Percentiles rank a stretch among this genome's conserved stretches.
These are phyloP conservation scores for Copsychus sechellarum DNA, from an alignment of 2,113 vertebrate species.

Conservation along the genomic window DNA sequence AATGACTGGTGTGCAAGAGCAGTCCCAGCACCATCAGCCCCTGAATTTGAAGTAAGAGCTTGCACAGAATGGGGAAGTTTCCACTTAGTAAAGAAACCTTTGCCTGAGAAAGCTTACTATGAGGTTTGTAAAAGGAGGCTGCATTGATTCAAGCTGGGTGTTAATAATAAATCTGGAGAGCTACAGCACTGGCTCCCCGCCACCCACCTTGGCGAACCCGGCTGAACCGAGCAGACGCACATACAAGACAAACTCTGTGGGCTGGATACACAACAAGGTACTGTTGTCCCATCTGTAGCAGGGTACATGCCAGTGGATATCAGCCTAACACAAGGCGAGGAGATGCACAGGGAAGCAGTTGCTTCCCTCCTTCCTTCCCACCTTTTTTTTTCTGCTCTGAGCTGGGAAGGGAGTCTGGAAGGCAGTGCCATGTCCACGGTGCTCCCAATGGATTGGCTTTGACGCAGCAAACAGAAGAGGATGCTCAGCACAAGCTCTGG, in stretches of 20 bases:
- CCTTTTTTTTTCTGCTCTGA: background rate
- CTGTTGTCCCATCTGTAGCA: conserved; percentile 54
- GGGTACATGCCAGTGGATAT: conserved; percentile 36
- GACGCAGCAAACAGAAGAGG: background rate
- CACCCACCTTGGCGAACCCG: conserved; percentile 10
- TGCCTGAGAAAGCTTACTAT: background rate
- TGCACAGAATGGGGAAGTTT: background rate
- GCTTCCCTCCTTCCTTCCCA: background rate
- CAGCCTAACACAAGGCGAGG: background rate
- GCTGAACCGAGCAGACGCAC: conserved; percentile 20
- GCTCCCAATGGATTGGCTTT: background rate
- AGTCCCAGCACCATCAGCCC: background rate
- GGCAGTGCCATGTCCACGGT: accelerated
- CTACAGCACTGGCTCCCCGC: background rate
- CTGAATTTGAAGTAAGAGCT: background rate
- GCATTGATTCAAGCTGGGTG: background rate
- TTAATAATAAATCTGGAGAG: conserved; percentile 16
- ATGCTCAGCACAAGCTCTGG: background rate
- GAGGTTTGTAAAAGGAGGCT: background rate
- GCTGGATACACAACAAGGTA: conserved; percentile 31
- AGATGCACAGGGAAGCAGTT: background rate
- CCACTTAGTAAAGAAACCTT: background rate
- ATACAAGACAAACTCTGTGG: conserved; percentile 15
- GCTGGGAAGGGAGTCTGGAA: background rate
- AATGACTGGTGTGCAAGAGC: background rate